Conservation (phyloP, 2,888 invertebrate genomes). For the Merodon equestris region DNA sequence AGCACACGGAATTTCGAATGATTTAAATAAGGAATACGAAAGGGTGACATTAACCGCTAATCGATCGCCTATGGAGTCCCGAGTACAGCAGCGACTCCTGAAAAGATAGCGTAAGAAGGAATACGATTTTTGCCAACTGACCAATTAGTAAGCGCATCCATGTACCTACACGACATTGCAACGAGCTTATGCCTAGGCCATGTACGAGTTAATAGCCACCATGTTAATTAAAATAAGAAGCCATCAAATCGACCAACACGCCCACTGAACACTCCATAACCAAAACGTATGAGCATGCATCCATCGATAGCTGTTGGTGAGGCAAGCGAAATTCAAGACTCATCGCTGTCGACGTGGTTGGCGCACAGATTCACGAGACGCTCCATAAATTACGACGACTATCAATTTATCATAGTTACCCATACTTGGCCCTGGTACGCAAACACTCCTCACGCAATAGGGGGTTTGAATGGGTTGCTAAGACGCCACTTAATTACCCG, state of each 20-base stretch:
- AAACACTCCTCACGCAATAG: constrained; percentile 49
- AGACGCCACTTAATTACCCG: constrained; percentile 69
- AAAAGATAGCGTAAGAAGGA: background rate
- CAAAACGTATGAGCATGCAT: too few relatives aligned
- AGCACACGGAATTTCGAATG: constrained; percentile 43
- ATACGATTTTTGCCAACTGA: constrained; percentile 34
- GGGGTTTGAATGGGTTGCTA: constrained; percentile 29
- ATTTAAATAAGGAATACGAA: constrained; percentile 35
- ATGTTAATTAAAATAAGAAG: constrained; percentile 68
- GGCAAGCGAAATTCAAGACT: too few relatives aligned
- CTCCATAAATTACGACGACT: constrained; percentile 62
- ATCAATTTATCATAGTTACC: constrained; percentile 64
- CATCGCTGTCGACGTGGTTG: constrained; percentile 4
- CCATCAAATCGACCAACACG: constrained; percentile 61
- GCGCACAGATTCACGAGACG: constrained; percentile 46
- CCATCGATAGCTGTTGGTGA: constrained; percentile 16
- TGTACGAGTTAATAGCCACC: constrained; percentile 63
- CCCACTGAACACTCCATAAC: background rate
- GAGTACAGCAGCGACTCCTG: background rate
- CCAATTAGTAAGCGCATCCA: constrained; percentile 50
- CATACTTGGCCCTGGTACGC: constrained; percentile 20
- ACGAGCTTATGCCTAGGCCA: constrained; percentile 35
- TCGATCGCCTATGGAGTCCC: background rate
- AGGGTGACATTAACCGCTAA: constrained; percentile 20
- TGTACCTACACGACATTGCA: constrained; percentile 9